These are phyloP conservation scores for Salvator merianae DNA, from an alignment of 2,113 vertebrate genomes.

Conservation along the genomic window DNA sequence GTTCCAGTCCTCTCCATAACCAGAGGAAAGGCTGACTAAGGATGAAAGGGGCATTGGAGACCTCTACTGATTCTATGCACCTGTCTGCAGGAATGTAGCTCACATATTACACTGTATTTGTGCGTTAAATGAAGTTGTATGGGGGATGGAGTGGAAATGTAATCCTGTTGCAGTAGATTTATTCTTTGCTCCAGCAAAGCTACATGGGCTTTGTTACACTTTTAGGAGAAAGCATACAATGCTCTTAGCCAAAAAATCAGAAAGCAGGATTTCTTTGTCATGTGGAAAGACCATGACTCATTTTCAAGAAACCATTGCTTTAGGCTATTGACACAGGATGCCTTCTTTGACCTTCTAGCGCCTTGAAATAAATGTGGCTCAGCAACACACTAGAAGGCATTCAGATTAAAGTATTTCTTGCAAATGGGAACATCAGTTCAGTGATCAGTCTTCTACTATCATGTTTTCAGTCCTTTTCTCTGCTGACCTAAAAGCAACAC, in stretches of 20 bases:
- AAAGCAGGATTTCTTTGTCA: not conserved
- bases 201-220: not conserved
- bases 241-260: not conserved
- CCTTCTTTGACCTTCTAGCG: not conserved
- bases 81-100: no score
- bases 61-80: not conserved
- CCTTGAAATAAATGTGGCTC: not conserved
- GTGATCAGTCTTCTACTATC: not conserved
- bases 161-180: not conserved
- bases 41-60: not conserved
- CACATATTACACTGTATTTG: not conserved
- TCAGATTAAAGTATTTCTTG: not conserved
- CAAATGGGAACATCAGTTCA: not conserved
- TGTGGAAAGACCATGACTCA: not conserved
- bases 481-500: not conserved
- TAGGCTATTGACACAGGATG: not conserved
- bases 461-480: not conserved
- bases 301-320: not conserved
- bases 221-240: not conserved
- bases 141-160: not conserved
- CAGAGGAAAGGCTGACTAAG: not conserved
- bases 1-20: not conserved
- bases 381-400: not conserved
- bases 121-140: not conserved
- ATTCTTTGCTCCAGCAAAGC: not conserved